Evolutionary conservation across 2,888 invertebrate genomes (phyloP).

Genomic region (Drosophila subquinaria): DNA sequence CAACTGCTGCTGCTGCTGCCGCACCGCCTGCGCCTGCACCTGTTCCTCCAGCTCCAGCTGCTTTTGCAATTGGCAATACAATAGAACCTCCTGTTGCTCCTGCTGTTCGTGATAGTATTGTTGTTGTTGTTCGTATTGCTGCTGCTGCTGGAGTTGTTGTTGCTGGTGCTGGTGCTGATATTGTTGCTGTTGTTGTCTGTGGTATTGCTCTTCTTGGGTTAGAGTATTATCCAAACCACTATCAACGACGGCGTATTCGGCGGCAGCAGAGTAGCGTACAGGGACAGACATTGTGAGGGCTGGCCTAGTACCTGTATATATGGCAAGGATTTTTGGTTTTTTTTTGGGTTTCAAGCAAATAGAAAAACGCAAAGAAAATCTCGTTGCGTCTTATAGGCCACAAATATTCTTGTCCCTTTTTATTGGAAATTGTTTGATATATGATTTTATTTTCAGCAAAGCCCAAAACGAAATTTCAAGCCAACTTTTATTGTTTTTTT

Average conservation of each 20-base stretch:
- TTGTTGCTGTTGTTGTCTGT: constrained; percentile 75
- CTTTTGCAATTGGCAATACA: constrained; percentile 76
- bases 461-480: constrained; percentile 58
- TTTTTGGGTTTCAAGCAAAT: constrained; percentile 37
- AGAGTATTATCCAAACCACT: constrained; percentile 85
- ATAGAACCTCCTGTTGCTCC: constrained; percentile 62
- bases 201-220: constrained; percentile 84
- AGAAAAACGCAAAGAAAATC: constrained; percentile 52
- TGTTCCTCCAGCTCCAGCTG: constrained; percentile 67
- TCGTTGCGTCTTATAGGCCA: constrained; percentile 61
- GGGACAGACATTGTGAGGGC: constrained; percentile 86
- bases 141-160: constrained; percentile 47
- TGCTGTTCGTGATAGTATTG: constrained; percentile 57
- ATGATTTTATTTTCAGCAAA: constrained; percentile 84
- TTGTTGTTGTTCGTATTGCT: constrained; percentile 67
- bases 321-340: constrained; percentile 49
- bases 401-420: constrained; percentile 50
- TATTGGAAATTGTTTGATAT: constrained; percentile 62
- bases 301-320: constrained; percentile 86
- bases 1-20: constrained; percentile 85
- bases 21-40: constrained; percentile 65
- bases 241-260: constrained; percentile 85
- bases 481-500: constrained; percentile 34
- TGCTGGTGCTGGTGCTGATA: constrained; percentile 54
- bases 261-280: constrained; percentile 86